Percentiles rank a stretch among this genome's conserved stretches.
phyloP scores from a whole-genome alignment of 2,113 vertebrate species.

The Marcusenius ussheri region DNA sequence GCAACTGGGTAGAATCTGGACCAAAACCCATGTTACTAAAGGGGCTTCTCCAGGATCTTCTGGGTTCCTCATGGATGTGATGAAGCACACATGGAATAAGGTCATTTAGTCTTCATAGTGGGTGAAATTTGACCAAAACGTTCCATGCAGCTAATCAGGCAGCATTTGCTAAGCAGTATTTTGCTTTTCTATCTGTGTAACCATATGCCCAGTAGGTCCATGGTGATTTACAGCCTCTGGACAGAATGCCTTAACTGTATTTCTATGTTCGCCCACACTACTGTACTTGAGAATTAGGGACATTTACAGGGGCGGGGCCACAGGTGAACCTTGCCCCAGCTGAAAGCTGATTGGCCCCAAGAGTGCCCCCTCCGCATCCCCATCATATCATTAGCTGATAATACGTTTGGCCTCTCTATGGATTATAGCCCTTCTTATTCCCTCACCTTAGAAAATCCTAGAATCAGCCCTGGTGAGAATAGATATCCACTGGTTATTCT shows the following conservation, averaged over 20 bases:
- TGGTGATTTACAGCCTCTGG: not conserved
- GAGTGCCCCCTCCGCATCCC: not conserved
- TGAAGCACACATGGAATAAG: not conserved
- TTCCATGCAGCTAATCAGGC: not conserved
- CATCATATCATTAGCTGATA: not conserved
- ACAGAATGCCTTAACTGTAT: not conserved
- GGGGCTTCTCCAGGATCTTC: not conserved
- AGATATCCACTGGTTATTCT: not conserved
- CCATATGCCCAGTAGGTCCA: not conserved
- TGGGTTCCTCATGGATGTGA: not conserved
- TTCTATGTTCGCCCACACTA: not conserved
- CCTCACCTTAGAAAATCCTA: not conserved
- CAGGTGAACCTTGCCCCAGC: not conserved
- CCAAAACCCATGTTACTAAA: not conserved
- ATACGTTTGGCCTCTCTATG: not conserved
- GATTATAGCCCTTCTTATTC: not conserved
- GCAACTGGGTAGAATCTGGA: not conserved
- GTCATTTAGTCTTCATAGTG: not conserved
- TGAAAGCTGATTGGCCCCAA: not conserved
- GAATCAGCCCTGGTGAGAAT: not conserved
- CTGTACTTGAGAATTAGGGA: not conserved
- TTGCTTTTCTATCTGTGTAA: not conserved
- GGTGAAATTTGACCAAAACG: not conserved
- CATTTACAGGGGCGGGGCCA: not conserved
- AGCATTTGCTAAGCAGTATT: not conserved